Conservation (phyloP, 2,888 invertebrate species). For the Dastarcus helophoroides region DNA sequence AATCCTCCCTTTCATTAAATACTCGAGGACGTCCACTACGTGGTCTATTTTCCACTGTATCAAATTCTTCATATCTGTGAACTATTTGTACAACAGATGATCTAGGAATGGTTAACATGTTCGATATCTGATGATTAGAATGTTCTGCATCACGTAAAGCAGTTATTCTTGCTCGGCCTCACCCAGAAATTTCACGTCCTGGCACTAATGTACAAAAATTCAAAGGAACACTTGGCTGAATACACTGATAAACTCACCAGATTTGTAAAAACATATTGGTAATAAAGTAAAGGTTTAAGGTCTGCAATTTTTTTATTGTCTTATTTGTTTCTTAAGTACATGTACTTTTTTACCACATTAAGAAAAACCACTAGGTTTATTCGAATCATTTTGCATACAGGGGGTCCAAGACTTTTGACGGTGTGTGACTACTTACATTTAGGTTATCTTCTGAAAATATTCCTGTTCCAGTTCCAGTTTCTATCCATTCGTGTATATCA, state of each 20-base stretch:
- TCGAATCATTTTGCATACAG: not conserved
- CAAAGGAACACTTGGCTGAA: not conserved
- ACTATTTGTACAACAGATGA: not conserved
- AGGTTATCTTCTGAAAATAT: no score
- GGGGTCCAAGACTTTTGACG: conserved; percentile 2
- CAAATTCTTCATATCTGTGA: conserved; percentile 1
- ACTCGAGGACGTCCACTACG: conserved; percentile 2
- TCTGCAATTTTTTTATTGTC: not conserved
- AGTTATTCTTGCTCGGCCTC: not conserved
- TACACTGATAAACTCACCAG: not conserved
- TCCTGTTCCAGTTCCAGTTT: no score
- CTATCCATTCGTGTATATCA: no score
- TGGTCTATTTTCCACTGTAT: conserved; percentile 1
- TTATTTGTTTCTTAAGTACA: not conserved
- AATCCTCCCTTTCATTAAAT: not conserved
- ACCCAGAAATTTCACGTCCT: not conserved
- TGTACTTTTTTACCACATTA: not conserved
- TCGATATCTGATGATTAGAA: not conserved
- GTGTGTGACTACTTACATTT: no score
- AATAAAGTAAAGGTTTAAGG: not conserved
- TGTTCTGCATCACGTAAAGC: not conserved
- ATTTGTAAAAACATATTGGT: not conserved
- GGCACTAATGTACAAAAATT: not conserved
- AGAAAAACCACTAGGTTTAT: not conserved
- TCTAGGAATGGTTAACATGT: not conserved